Percentiles rank a stretch among this genome's conserved stretches.
phyloP scores from a whole-genome alignment of 2,888 invertebrate species.

The Polyommatus icarus region DNA sequence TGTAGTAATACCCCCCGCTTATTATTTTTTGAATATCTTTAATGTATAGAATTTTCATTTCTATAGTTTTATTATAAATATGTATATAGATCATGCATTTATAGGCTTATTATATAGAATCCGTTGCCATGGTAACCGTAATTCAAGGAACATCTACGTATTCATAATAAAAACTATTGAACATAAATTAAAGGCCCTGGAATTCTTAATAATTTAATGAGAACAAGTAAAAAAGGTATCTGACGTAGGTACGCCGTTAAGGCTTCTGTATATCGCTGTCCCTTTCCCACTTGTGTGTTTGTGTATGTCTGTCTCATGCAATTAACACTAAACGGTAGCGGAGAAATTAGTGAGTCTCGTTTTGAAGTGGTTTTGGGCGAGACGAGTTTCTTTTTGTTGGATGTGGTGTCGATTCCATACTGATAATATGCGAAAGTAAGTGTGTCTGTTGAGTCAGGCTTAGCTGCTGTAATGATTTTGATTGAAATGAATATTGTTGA shows the following conservation, averaged over 20 bases:
- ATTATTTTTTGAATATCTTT: too few species aligned
- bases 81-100: too few species aligned
- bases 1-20: too few species aligned
- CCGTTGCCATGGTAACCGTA: not conserved
- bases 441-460: too few species aligned
- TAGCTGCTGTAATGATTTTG: too few species aligned
- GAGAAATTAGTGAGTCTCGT: conserved; percentile 68
- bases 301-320: conserved; percentile 57
- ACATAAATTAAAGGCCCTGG: conserved; percentile 8
- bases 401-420: not conserved
- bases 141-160: not conserved
- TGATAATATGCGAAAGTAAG: too few species aligned
- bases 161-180: not conserved
- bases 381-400: not conserved
- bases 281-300: not conserved
- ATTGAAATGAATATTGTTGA: too few species aligned
- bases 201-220: conserved; percentile 29
- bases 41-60: too few species aligned
- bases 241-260: conserved; percentile 51
- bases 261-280: conserved; percentile 39
- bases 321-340: conserved; percentile 77
- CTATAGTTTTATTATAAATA: too few species aligned
- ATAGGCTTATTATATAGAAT: too few species aligned
- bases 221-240: conserved; percentile 18
- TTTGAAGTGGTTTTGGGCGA: not conserved